Base-by-base conservation (phyloP, 2,797 vertebrate genomes). In the Enteromius viviparus region DNA sequence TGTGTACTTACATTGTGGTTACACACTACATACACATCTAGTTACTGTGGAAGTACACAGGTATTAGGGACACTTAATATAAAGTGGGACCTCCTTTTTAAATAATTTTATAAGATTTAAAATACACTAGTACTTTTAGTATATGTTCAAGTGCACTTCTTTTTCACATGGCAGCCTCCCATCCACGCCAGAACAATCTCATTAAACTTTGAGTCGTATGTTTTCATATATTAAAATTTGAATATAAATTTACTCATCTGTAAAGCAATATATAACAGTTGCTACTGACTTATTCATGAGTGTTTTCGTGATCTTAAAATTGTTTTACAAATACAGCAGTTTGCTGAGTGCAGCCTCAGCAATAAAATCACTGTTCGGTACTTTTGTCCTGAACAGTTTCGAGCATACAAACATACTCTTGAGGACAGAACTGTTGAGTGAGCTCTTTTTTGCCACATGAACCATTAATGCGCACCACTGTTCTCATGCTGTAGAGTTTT, bases 381-480 rank as follows among this genome's bases (percentile, higher is more conserved):
- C 71, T 42, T 82, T 68, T 85, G 68, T 82, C 71, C 40, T 55
- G 23, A 71, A 17, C 74, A n/a, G 29, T 55, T 82, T 78, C 4
- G 29, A 66, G 60, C 76, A 55, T 47, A 40, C 70, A 66, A 32
- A 72, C 55, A 55, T 60, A 76, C 79, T 81, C 72, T n/a, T 15
- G 79, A 81, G 62, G 60, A 83, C 80, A 82, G 42, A 83, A 80
- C 77, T n/a, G 70, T 80, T 80, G 81, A 86, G 81, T 80, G 69
- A 4, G 62, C 32, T 42, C 37, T 85, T 85, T 85, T 78, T 76
- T 55, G 45, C 21, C 26, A 51, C 45, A 74, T 72, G 47, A 81
- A 47, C 70, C 34, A 64, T 68, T 42, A 64, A 75, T 68, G 40
- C 45, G 55, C 21, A 74, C 58, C 80, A 8, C 70, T 12, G 42